A percentile compares a stretch with the other conserved stretches of the same genome.
Conservation (phyloP, 1,140 invertebrate species). For the Drosophila nannoptera region DNA sequence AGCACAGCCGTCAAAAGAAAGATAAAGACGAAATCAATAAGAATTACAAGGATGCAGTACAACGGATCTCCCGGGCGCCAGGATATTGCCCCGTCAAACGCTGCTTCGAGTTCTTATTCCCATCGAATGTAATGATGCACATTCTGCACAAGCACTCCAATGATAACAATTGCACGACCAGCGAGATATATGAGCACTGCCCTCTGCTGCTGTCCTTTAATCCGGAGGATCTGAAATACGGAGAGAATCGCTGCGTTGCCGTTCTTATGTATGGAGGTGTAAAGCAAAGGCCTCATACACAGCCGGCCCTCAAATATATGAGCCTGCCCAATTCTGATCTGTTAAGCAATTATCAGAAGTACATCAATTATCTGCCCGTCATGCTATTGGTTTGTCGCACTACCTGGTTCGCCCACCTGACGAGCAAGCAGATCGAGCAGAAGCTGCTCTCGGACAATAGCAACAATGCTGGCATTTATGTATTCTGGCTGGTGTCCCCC, state of each 20-base stretch:
- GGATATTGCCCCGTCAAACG: constrained; percentile 26
- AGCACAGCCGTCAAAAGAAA: background rate
- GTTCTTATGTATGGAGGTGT: constrained; percentile 31
- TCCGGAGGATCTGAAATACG: background rate
- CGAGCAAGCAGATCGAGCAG: constrained; percentile 10
- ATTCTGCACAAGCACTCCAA: constrained; percentile 18
- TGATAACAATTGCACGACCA: background rate
- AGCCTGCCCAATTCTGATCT: constrained; percentile 25
- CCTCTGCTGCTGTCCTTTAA: constrained; percentile 11
- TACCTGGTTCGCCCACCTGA: constrained; percentile 29
- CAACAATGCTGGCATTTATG: constrained; percentile 14
- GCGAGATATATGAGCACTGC: constrained; percentile 19
- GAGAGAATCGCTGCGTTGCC: constrained; percentile 9
- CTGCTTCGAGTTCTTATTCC: constrained; percentile 32
- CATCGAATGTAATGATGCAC: constrained; percentile 36
- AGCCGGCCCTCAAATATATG: constrained; percentile 9
- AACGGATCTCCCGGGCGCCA: constrained; percentile 15
- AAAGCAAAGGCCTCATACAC: background rate
- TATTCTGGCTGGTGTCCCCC: constrained; percentile 41
- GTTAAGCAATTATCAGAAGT: background rate
- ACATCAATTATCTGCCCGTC: constrained; percentile 27
- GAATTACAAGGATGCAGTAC: background rate
- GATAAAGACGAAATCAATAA: background rate
- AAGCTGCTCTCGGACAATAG: background rate
- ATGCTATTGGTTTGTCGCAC: constrained; percentile 33